Evolutionary conservation across 2,797 vertebrate species (phyloP), one percentile per base, ranked within the genome.

Genomic region (Sebastes matsubarae): DNA sequence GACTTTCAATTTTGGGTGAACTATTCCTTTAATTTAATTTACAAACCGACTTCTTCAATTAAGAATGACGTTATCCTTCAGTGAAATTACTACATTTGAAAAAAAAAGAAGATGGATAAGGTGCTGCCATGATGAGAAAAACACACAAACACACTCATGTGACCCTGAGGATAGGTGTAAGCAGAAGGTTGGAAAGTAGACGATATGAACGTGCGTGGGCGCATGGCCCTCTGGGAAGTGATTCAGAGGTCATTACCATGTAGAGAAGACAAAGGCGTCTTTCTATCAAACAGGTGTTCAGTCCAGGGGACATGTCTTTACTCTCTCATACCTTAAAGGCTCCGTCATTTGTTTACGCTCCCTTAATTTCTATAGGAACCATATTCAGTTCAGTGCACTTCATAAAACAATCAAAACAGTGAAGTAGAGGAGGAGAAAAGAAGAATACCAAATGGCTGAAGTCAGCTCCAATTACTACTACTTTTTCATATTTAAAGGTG

Each of bases 201-300:
- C 55, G 75, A 82, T 61, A 30, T 58, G 70, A 83, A 60, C 5
- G 11, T 80, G 86, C 36, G 75, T 85, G 79, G 75, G 84, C 29
- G 57, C 63, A 14, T 3, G 64, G 81, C 89, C 92, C 92, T 94
- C 83, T 87, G 92, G 93, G 90, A 80, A 87, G 84, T 95, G 95
- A 95, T 83, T 95, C 94, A 95, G 92, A 82, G 68, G 74, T 88
- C 83, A 94, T 96, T 94, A 96, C 82, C 93, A 92, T 93, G 93
- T 79, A 82, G 83, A 88, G 83, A 86, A 95, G 89, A 96, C 94
- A 94, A 81, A 88, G 77, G 81, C 68, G 80, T 83, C 86, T 94
- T 93, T 95, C 93, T 84, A n/a, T 67, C 79, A 81, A 90, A 91
- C 94, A 94, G 93, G 91, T 94, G 93, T 93, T 92, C 59, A 14